Evolutionary conservation across 2,797 vertebrate genomes (phyloP), one percentile per base, ranked within the genome.

Genomic region (Chaenodraco wilsoni): DNA sequence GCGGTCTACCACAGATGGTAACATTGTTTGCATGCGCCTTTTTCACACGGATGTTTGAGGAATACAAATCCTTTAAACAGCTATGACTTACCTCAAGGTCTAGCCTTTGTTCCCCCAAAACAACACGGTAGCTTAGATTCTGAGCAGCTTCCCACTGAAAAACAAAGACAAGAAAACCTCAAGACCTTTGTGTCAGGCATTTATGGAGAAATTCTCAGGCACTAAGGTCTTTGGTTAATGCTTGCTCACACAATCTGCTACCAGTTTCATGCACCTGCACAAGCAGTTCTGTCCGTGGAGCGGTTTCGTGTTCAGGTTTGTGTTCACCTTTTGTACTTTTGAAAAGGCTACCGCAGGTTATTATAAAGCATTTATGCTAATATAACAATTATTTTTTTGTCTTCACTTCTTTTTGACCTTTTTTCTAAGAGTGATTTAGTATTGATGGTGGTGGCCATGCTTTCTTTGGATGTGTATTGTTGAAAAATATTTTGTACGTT

Each of bases 201-300:
- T 69, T 48, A 37, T 0, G 65, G 49, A 72, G 57, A 69, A 40
- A 51, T 74, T 86, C 84, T 56, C 74, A 74, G 23, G 49, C 43
- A 58, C 62, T 74, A 52, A 1, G 55, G 50, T 23, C 65, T 62
- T 37, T 68, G 19, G 64, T 80, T 68, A 71, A 72, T 57, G 64
- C 70, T 81, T 66, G 63, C 69, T 83, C 73, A 66, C 63, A 62
- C 50, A 65, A 60, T 67, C 70, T 59, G 71, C 23, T 59, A 62
- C 40, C 41, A 31, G 62, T 56, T 72, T 31, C 51, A 49, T 7
- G n/a, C 86, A 89, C 84, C 86, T 88, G 88, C 69, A 84, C 65
- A 82, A 86, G 70, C 84, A 86, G 45, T 55, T 43, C n/a, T 70
- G 49, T 67, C 59, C 3, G 33, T 43, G 72, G 19, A 15, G 81